phyloP scores from a whole-genome alignment of 2,888 invertebrate genomes.

The Drosophila recens region DNA sequence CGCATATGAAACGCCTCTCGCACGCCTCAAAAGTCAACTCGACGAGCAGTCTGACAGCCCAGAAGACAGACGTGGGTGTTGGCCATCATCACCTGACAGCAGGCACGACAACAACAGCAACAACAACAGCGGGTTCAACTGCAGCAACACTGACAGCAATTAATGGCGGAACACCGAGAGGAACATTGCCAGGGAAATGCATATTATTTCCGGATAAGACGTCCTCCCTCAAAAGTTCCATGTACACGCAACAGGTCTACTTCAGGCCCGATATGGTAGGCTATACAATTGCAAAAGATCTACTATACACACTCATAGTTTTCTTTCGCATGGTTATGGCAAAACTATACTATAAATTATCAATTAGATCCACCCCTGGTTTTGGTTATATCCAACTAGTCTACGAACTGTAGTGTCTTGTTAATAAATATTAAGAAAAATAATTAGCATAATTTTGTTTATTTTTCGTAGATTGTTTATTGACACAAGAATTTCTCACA shows the following conservation, averaged over 20 bases:
- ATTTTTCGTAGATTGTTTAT: constrained; percentile 16
- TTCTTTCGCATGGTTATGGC: constrained; percentile 72
- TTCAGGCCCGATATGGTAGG: constrained; percentile 83
- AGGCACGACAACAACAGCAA: constrained; percentile 19
- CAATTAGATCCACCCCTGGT: constrained; percentile 38
- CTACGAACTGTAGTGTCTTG: constrained; percentile 8
- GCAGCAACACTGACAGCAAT: constrained; percentile 41
- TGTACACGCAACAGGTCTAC: constrained; percentile 81
- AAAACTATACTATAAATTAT: constrained; percentile 15
- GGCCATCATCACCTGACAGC: constrained; percentile 66
- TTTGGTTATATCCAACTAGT: constrained; percentile 34
- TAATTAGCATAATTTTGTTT: constrained; percentile 14
- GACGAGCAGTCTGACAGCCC: constrained; percentile 82
- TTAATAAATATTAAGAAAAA: neutral
- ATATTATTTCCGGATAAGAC: constrained; percentile 80
- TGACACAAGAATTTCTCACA: neutral
- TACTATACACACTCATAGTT: constrained; percentile 34
- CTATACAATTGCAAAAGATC: constrained; percentile 50
- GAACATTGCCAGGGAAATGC: constrained; percentile 72
- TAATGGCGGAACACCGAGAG: constrained; percentile 32
- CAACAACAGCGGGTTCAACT: constrained; percentile 29
- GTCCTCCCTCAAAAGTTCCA: constrained; percentile 78
- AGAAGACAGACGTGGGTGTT: constrained; percentile 80
- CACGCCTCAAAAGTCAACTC: constrained; percentile 84
- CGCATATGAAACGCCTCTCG: constrained; percentile 84